A percentile compares a stretch with the other conserved stretches of the same genome.
phyloP scores from a whole-genome alignment of 2,797 vertebrate genomes.

The Clarias platycephalus region DNA sequence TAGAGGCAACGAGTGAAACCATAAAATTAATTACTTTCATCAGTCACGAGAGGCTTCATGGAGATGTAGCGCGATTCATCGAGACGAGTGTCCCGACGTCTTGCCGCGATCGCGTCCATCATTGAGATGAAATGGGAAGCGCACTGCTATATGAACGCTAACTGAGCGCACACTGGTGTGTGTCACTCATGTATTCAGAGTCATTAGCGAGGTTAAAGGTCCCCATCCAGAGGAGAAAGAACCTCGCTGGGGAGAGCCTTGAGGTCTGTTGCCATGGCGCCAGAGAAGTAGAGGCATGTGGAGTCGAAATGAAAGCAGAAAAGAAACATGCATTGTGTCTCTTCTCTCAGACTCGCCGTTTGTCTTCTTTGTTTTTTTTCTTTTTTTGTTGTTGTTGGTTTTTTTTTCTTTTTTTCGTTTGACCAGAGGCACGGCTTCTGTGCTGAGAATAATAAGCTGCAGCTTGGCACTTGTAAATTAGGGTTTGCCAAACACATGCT shows the following conservation, averaged over 20 bases:
- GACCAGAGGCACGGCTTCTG: slow-evolving; percentile 45
- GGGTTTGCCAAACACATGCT: slow-evolving; percentile 60
- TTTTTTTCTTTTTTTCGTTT: slow-evolving; percentile 5
- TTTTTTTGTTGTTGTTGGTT: background rate
- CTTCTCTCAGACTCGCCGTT: slow-evolving; percentile 7
- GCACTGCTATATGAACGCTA: slow-evolving; percentile 13
- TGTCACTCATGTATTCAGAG: slow-evolving; percentile 42
- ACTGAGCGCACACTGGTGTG: slow-evolving; percentile 25
- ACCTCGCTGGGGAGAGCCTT: slow-evolving; percentile 40
- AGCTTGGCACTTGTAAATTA: slow-evolving; percentile 63
- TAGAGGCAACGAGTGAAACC: slow-evolving; percentile 58
- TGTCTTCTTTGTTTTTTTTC: background rate
- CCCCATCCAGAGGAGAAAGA: slow-evolving; percentile 38
- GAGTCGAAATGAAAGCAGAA: slow-evolving; percentile 40
- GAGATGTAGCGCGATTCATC: background rate
- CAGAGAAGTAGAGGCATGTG: slow-evolving; percentile 34
- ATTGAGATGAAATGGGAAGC: background rate
- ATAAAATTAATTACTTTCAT: slow-evolving; percentile 65
- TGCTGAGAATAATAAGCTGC: slow-evolving; percentile 46
- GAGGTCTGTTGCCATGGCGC: slow-evolving; percentile 52
- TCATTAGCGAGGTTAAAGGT: slow-evolving; percentile 42
- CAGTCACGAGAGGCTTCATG: slow-evolving; percentile 46
- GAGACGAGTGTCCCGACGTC: slow-evolving; percentile 6
- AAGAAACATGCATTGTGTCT: slow-evolving; percentile 41
- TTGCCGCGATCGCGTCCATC: slow-evolving; percentile 9